These are phyloP conservation scores for Peromyscus californicus DNA, from an alignment of 2,113 vertebrate species.

Conservation along the genomic window DNA sequence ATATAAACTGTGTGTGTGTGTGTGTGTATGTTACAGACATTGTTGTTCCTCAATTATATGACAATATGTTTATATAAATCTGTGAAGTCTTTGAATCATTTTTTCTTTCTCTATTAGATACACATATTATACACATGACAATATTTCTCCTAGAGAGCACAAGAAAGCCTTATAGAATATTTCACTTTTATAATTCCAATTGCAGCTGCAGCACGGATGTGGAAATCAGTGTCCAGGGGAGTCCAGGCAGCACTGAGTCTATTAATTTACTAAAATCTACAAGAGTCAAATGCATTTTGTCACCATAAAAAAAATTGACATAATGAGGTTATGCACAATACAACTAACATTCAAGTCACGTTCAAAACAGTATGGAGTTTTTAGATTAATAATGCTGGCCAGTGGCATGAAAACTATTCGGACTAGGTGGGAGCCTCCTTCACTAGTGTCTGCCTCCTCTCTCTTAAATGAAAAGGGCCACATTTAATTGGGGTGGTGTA, in stretches of 20 bases:
- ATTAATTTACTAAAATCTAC: constrained; percentile 38
- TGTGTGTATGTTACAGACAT: neutral
- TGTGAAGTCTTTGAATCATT: neutral
- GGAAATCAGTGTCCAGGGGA: neutral
- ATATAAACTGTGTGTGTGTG: neutral
- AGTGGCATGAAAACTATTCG: neutral
- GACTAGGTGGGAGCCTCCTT: neutral
- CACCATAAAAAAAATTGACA: neutral
- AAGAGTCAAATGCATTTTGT: neutral
- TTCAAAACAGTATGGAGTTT: neutral
- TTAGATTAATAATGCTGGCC: neutral
- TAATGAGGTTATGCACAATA: neutral
- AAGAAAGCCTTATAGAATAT: neutral
- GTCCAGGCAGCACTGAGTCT: neutral
- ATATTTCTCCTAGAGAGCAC: neutral
- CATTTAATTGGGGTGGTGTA: neutral
- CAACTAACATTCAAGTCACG: neutral
- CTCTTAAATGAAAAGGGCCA: neutral
- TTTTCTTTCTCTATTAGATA: neutral
- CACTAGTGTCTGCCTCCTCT: neutral
- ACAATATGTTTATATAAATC: neutral
- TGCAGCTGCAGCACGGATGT: neutral
- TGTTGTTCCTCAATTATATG: neutral
- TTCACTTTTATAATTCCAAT: neutral
- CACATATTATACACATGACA: neutral